Evolutionary conservation across 2,113 vertebrate species (phyloP).

Genomic region (Channa maculata): DNA sequence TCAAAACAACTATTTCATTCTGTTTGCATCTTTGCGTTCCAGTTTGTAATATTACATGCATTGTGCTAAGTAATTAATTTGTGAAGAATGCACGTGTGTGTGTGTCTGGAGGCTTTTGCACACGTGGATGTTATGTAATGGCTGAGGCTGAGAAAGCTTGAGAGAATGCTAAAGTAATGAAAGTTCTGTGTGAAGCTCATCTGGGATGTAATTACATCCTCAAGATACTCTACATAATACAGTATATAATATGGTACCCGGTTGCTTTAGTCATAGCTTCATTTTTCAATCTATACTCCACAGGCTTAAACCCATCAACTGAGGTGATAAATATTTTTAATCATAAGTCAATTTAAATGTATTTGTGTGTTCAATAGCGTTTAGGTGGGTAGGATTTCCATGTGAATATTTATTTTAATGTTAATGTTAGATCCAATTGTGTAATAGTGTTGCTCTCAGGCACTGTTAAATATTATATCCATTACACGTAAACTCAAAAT

Average conservation of each 20-base stretch:
- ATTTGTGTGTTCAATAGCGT: conserved; percentile 5
- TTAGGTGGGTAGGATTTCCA: neutral
- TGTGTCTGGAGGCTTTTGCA: conserved; percentile 40
- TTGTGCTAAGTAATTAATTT: conserved; percentile 8
- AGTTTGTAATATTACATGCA: neutral
- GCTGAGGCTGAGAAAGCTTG: conserved; percentile 45
- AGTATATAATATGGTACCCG: neutral
- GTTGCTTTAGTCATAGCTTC: neutral
- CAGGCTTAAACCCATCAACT: conserved; percentile 19
- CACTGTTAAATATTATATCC: neutral
- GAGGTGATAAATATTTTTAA: conserved; percentile 50
- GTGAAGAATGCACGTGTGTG: conserved; percentile 14
- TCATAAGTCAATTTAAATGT: conserved; percentile 42
- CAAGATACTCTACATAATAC: neutral
- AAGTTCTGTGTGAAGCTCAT: conserved; percentile 45
- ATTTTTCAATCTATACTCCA: conserved; percentile 34
- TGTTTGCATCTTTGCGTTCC: neutral
- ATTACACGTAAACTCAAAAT: conserved; percentile 22
- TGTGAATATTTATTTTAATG: conserved; percentile 6
- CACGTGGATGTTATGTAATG: conserved; percentile 66
- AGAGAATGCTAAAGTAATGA: conserved; percentile 46
- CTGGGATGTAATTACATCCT: conserved; percentile 24
- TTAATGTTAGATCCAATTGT: neutral
- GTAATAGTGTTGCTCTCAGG: neutral
- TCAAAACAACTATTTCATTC: conserved; percentile 28